Conservation (phyloP, 2,113 vertebrate genomes). For the Ailurus styani region DNA sequence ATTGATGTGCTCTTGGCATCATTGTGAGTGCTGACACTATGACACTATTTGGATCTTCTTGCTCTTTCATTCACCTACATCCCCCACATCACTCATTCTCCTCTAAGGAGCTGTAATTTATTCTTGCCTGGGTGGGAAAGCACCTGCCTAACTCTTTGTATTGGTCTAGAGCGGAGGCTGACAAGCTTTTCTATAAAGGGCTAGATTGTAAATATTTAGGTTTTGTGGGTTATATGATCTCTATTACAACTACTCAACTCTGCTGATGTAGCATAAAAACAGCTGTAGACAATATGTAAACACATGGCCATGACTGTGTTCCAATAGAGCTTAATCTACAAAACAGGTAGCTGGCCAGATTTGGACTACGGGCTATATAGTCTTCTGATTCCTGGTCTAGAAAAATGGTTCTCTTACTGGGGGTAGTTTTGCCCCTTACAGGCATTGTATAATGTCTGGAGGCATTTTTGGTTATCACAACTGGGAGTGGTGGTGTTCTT, state of each 20-base stretch:
- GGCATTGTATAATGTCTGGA: not conserved
- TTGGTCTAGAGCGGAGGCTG: not conserved
- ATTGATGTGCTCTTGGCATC: not conserved
- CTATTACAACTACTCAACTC: not conserved
- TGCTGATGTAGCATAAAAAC: not conserved
- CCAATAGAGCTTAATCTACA: not conserved
- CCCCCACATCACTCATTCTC: not conserved
- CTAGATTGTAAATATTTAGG: not conserved
- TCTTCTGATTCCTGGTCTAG: not conserved
- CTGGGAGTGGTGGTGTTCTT: not conserved
- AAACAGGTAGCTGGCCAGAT: not conserved
- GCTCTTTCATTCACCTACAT: not conserved
- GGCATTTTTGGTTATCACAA: not conserved
- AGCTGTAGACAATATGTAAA: not conserved
- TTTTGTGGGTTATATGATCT: not conserved
- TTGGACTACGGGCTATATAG: not conserved
- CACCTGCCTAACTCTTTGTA: not conserved
- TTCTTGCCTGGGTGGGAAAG: not conserved
- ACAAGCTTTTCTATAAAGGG: not conserved
- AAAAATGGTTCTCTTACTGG: not conserved
- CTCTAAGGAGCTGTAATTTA: not conserved
- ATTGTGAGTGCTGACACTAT: not conserved
- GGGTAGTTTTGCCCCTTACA: not conserved
- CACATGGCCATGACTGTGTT: not conserved
- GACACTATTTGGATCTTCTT: not conserved